Evolutionary conservation across 2,888 invertebrate species (phyloP), one percentile per base, ranked within the genome.

Genomic region (Augiades crinisus): DNA sequence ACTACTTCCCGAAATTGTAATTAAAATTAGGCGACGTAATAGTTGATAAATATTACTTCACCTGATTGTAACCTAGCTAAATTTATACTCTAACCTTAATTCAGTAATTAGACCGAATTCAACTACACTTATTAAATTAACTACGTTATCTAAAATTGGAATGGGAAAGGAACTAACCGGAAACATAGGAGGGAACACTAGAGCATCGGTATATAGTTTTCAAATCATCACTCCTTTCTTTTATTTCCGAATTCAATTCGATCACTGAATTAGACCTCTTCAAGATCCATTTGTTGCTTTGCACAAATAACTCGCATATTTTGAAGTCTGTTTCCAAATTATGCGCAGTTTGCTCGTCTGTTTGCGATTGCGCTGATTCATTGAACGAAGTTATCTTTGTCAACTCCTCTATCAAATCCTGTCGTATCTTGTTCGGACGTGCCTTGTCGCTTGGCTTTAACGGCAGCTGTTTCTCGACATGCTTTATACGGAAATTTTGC

Each of bases 161-260:
- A n/a, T n/a, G 17, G 19, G 14, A 30, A 31, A 17, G 7, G 16
- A 21, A 47, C 53, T 43, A 24, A 44, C 79, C 75, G 31, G 82
- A 80, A 43, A 62, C 64, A 51, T 61, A 65, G 0, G 81, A 81
- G 0, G 76, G 75, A 16, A 72, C 73, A 55, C 85, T 85, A 8
- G 67, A 53, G 63, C 84, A 83, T 43, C 79, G 61, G 53, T 84
- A 86, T 31, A 86, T 53, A 0, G 81, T 84, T 53, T 72, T 79
- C 53, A 86, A 51, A n/a, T 81, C 83, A 37, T 75, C 78, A 37
- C 76, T 81, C 0, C 47, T 52, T 1, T 60, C 53, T n/a, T 34
- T 12, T 3, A 47, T 8, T 2, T 67, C 62, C 0, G 61, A 14
- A 12, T 54, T 65, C 0, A 67, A 63, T 0, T 70, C 62, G 0